A percentile compares a stretch with the other conserved stretches of the same genome.
Evolutionary conservation across 1,140 invertebrate species (phyloP).

Genomic region (Drosophila biarmipes): DNA sequence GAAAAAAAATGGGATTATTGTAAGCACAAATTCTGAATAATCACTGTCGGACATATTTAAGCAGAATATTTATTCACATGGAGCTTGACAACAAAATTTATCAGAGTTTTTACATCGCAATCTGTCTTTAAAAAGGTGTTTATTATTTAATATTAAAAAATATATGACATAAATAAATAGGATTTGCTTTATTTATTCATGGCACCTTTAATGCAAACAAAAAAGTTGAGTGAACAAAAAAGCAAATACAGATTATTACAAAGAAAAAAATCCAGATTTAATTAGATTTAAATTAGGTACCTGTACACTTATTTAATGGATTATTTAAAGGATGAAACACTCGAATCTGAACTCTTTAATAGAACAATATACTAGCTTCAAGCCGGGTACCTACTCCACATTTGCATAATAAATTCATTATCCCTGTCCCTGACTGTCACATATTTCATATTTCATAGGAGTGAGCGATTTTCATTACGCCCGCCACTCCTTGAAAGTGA

Average conservation of each 20-base stretch:
- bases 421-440: neutral
- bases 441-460: conserved; percentile 14
- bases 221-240: no score
- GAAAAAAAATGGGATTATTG: conserved; percentile 32
- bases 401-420: conserved; percentile 17
- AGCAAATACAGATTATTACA: no score
- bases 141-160: neutral
- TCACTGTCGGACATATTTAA: neutral
- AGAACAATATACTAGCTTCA: no score
- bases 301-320: no score
- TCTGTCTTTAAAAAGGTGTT: neutral
- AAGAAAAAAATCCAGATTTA: no score
- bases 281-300: no score
- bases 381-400: neutral
- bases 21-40: conserved; percentile 14
- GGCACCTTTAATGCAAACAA: neutral
- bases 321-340: neutral
- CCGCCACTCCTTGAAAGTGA: neutral
- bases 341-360: no score
- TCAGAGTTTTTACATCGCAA: neutral
- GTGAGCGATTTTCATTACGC: conserved; percentile 8
- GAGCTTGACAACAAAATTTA: conserved; percentile 11
- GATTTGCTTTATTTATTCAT: neutral
- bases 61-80: conserved; percentile 4
- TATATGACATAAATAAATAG: neutral